phyloP scores from a whole-genome alignment of 2,888 invertebrate species.

The Palloptera scutellata region DNA sequence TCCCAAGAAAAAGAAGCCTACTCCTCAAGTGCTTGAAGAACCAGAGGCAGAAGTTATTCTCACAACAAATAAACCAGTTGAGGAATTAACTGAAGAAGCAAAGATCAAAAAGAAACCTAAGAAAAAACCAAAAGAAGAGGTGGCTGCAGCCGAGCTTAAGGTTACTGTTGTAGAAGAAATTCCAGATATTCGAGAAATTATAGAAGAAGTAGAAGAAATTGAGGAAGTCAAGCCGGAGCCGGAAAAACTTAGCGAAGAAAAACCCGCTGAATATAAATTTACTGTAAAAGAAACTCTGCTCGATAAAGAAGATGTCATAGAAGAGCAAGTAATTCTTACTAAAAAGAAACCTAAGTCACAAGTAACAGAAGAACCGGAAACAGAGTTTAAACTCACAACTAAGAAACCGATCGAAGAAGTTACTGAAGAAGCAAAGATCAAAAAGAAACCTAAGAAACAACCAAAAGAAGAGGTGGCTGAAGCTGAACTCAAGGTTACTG shows the following conservation, averaged over 20 bases:
- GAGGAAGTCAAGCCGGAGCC: conserved; percentile 52
- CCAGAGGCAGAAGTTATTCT: conserved; percentile 55
- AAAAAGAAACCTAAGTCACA: conserved; percentile 42
- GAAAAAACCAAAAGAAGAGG: conserved; percentile 52
- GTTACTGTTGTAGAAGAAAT: conserved; percentile 50
- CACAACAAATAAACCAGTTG: conserved; percentile 39
- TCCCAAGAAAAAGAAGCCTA: conserved; percentile 42
- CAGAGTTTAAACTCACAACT: conserved; percentile 45
- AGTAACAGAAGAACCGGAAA: conserved; percentile 48
- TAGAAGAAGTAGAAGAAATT: conserved; percentile 53
- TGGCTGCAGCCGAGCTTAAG: conserved; percentile 46
- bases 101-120: conserved; percentile 54
- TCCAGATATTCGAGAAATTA: conserved; percentile 46
- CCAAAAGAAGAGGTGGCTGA: conserved; percentile 48
- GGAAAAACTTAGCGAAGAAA: conserved; percentile 46
- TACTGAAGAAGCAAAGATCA: conserved; percentile 48
- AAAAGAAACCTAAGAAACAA: conserved; percentile 54
- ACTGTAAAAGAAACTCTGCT: conserved; percentile 48
- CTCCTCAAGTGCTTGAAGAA: conserved; percentile 51
- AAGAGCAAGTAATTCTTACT: conserved; percentile 40
- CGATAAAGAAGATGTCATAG: conserved; percentile 46
- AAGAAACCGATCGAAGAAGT: conserved; percentile 40
- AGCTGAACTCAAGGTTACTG: conserved; percentile 48
- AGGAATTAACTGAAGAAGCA: conserved; percentile 48
- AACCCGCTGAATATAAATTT: conserved; percentile 45